Evolutionary conservation across 2,797 vertebrate genomes (phyloP), one percentile per base, ranked within the genome.

Genomic region (Sciurus carolinensis): DNA sequence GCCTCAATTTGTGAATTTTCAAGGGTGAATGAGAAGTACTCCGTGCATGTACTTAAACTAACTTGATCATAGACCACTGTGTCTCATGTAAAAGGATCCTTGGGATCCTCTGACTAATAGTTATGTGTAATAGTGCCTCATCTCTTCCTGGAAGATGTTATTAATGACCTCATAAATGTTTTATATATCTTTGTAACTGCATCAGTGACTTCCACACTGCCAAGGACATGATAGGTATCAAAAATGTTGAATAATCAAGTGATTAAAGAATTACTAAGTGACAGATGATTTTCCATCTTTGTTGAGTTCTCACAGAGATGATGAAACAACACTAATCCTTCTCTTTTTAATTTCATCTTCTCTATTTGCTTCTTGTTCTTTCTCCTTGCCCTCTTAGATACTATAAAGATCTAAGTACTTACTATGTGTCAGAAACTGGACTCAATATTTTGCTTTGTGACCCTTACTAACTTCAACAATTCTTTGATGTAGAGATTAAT

Each of bases 121-220:
- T 92, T 79, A 77, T 44, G 36, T 77, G 62, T 79, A 90, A 89
- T 13, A 79, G 47, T 87, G 13, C 54, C 22, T 87, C 17, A 62
- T 83, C 64, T 87, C 50, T 91, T 92, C 59, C 33, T 69, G 50
- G 50, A 90, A 33, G 71, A 94, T 90, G 33, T 90, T 92, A 54
- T 87, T 90, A 83, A 87, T 92, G 76, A 22, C 47, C 36, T 22
- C 13, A 20, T 22, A 47, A 1, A 0, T 82, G 22, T 62, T 44
- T 82, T 80, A 83, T 90, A 57, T 36, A 59, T 80, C 72, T 95
- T 90, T 69, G 22, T 54, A 84, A 82, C 57, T 92, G 81, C 17
- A 66, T 64, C 12, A n/a, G 30, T 22, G 57, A 54, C 62, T 92
- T 59, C 26, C 20, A 72, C 24, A 52, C 30, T 85, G 30, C 85